phyloP scores from a whole-genome alignment of 2,797 vertebrate genomes.

The Gallinago stenura region DNA sequence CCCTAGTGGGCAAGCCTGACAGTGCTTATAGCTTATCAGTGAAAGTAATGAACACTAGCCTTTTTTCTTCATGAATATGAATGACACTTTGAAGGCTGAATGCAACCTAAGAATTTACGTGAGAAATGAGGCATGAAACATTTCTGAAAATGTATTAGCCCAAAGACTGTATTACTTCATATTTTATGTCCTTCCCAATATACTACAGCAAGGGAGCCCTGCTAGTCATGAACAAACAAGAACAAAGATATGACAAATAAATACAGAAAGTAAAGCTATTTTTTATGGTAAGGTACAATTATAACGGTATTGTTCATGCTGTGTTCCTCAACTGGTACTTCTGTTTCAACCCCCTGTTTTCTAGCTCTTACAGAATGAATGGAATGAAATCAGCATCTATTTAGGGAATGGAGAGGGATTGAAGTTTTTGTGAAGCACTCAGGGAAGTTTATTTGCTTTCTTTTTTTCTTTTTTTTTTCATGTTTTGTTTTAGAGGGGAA shows the following conservation, averaged over 20 bases:
- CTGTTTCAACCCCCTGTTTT: neutral
- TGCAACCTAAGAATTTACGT: slow-evolving; percentile 79
- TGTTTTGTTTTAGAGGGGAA: neutral
- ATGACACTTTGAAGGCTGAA: slow-evolving; percentile 75
- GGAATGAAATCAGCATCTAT: neutral
- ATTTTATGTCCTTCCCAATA: slow-evolving; percentile 76
- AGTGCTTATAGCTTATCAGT: slow-evolving; percentile 42
- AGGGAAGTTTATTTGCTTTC: neutral
- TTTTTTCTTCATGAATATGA: slow-evolving; percentile 78
- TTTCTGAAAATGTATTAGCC: slow-evolving; percentile 79
- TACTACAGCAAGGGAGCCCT: slow-evolving; percentile 60
- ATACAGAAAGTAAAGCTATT: slow-evolving; percentile 32
- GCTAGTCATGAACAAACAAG: slow-evolving; percentile 63
- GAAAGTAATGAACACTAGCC: slow-evolving; percentile 64
- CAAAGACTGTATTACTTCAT: slow-evolving; percentile 74
- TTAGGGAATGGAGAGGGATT: neutral
- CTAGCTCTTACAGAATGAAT: neutral
- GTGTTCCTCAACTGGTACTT: neutral
- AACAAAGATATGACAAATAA: slow-evolving; percentile 67
- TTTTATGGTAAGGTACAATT: slow-evolving; percentile 6
- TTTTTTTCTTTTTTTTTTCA: neutral
- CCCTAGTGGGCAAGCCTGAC: slow-evolving; percentile 10
- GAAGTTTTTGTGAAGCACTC: neutral
- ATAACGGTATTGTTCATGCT: neutral
- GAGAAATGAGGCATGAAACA: slow-evolving; percentile 81